Conservation (phyloP, 2,113 vertebrate species). For the Limanda limanda region DNA sequence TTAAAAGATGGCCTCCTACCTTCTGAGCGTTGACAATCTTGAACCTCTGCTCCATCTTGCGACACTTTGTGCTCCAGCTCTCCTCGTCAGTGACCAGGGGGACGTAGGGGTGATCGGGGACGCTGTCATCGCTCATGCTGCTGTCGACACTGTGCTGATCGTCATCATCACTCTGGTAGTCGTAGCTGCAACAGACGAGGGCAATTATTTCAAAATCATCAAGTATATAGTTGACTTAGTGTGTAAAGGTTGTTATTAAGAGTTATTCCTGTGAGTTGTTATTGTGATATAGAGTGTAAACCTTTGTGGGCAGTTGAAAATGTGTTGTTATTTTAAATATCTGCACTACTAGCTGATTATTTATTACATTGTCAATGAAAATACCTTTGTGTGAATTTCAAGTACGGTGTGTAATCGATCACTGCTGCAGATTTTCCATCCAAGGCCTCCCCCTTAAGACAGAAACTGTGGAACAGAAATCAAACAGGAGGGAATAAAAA, state of each 20-base stretch:
- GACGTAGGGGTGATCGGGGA: conserved; percentile 93
- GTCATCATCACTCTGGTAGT: conserved; percentile 96
- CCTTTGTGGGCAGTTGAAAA: neutral
- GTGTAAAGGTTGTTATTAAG: neutral
- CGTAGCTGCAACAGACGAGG: conserved; percentile 82
- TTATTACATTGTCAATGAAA: neutral
- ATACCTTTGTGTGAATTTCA: conserved; percentile 97
- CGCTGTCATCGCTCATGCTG: conserved; percentile 94
- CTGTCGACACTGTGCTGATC: conserved; percentile 91
- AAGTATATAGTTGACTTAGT: neutral
- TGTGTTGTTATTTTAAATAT: neutral
- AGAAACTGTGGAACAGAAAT: conserved; percentile 85
- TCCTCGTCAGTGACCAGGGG: conserved; percentile 94
- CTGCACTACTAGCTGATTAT: neutral
- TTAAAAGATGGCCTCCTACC: conserved; percentile 74
- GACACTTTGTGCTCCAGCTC: conserved; percentile 97
- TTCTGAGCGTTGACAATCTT: conserved; percentile 98
- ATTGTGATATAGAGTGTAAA: neutral
- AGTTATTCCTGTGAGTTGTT: neutral
- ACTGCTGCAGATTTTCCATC: conserved; percentile 92
- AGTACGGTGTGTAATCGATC: conserved; percentile 96
- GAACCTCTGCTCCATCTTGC: conserved; percentile 98
- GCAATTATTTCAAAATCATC: neutral
- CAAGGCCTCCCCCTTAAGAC: conserved; percentile 93
- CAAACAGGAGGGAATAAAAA: neutral